These are phyloP conservation scores for Aquatica leii DNA, from an alignment of 2,888 invertebrate species.

Conservation along the genomic window DNA sequence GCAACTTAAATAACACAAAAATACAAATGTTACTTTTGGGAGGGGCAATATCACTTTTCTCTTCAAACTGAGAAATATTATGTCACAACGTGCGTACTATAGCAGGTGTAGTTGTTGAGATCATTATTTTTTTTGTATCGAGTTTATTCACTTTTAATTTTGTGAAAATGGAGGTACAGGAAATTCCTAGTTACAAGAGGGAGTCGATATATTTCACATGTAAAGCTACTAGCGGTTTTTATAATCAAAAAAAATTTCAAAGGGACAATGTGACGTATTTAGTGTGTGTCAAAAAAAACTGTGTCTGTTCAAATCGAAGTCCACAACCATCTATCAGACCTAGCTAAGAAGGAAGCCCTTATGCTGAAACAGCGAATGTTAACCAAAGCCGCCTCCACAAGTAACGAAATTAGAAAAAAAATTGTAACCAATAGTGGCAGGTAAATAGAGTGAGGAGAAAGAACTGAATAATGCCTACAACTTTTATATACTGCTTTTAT, in stretches of 20 bases:
- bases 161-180: slow-evolving; percentile 2
- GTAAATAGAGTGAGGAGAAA: too few relatives aligned
- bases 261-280: too few relatives aligned
- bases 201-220: too few relatives aligned
- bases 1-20: background rate
- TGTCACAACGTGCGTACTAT: background rate
- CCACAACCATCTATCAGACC: background rate
- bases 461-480: too few relatives aligned
- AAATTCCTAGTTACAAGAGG: background rate
- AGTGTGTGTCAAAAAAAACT: background rate
- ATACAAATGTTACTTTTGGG: slow-evolving; percentile 5
- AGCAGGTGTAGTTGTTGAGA: slow-evolving; percentile 1
- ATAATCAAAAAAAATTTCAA: too few relatives aligned
- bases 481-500: too few relatives aligned
- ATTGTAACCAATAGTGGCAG: background rate
- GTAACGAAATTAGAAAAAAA: background rate
- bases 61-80: background rate
- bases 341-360: too few relatives aligned
- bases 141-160: slow-evolving; percentile 2
- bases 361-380: too few relatives aligned
- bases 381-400: background rate
- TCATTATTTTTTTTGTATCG: slow-evolving; percentile 1
- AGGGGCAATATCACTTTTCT: background rate
- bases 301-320: background rate
- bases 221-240: too few relatives aligned